These are phyloP conservation scores for Kryphioiulus occultus DNA, from an alignment of 2,888 invertebrate genomes.

Conservation along the genomic window DNA sequence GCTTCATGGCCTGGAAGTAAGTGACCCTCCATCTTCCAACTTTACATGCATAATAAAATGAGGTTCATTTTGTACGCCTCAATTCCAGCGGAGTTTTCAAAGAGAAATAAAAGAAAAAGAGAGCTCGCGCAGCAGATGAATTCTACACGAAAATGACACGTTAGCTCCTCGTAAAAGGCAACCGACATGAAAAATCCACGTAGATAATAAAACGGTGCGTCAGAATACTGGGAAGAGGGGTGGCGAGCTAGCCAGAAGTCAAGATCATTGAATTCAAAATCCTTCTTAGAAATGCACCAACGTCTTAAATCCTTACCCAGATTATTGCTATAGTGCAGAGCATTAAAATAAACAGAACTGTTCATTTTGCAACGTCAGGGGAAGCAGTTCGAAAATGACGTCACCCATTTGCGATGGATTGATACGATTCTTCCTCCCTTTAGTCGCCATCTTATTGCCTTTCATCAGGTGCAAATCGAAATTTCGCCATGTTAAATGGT, in stretches of 20 bases:
- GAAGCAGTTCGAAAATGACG: too few relatives aligned
- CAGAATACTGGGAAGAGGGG: not conserved
- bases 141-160: constrained; percentile 35
- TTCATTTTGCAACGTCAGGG: too few relatives aligned
- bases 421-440: too few relatives aligned
- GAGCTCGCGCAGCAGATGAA: not conserved
- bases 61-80: constrained; percentile 30
- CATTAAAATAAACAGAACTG: too few relatives aligned
- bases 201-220: not conserved
- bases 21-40: constrained; percentile 43
- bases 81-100: not conserved
- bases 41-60: constrained; percentile 24
- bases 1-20: constrained; percentile 41
- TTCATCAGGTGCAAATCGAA: too few relatives aligned
- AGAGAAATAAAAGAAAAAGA: constrained; percentile 29
- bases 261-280: not conserved
- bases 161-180: constrained; percentile 9
- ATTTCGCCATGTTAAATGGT: too few relatives aligned
- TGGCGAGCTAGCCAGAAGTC: not conserved
- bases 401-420: too few relatives aligned
- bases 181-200: constrained; percentile 18
- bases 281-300: not conserved
- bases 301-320: too few relatives aligned
- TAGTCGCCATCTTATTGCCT: too few relatives aligned
- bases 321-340: too few relatives aligned